Base-by-base conservation (phyloP, 2,888 invertebrate species). In the Himalopsyche tibetana region DNA sequence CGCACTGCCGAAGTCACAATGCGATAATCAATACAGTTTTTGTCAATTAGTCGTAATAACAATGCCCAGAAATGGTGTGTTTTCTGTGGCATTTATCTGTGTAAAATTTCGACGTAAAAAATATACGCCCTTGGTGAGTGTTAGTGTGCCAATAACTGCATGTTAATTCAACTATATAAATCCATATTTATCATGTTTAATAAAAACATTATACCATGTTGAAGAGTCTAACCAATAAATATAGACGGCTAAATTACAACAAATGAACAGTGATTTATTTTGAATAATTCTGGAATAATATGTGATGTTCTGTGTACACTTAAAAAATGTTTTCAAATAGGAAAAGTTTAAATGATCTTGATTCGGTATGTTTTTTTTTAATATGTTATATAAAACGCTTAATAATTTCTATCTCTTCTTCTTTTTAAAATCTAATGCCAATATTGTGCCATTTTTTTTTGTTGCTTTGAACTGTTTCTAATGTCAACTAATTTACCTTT, bases 271-370 rank as follows among this genome's bases (percentile, higher is more conserved):
- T 63, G 63, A 19, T 63, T 63, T 63, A 19, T 63, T 63, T 74
- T 9, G 4, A 74, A 8, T 36, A 12, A 38, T 74, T 74, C n/a
- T 15, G 36, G 4, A 12, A 38, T 6, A 38, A n/a, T 9, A 74
- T 74, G 74, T 28, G 74, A 74, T 12, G 15, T 12, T 38, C 38
- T 74, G 74, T 74, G 11, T 36, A 5, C 6, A n/a, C 28, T 0
- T n/a, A 3, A 80, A 42, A 45, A 19, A 80, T 80, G 80, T 45
- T 80, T 80, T 2, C 42, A 6, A 28, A 42, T 80, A 42, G 80
- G 28, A 80, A 51, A 80, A 80, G 80, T 80, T 80, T 80, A 42
- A 80, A 80, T 51, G 80, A 80, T 42, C 80, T 80, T 4, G 38
- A 74, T 42, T n/a, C 80, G 80, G 80, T 80, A 80, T 28, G 80